Percentiles rank a stretch among this genome's conserved stretches.
These are phyloP conservation scores for Pinctada fucata DNA, from an alignment of 2,888 invertebrate genomes.

Conservation along the genomic window DNA sequence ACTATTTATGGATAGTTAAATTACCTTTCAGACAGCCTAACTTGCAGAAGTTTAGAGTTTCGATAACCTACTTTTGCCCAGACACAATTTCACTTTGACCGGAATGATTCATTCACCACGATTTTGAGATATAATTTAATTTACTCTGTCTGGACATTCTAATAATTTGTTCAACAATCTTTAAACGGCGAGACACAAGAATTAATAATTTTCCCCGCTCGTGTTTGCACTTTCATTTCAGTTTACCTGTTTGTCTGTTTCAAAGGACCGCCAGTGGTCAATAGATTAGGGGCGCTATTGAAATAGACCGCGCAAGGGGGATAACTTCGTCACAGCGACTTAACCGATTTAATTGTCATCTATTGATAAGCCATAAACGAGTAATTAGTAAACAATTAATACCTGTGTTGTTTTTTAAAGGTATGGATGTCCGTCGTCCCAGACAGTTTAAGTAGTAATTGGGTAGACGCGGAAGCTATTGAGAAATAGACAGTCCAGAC, in stretches of 20 bases:
- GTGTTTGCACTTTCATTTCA: conserved; percentile 1
- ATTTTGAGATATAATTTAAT: no score
- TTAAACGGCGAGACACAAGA: neutral
- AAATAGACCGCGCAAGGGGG: neutral
- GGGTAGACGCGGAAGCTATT: neutral
- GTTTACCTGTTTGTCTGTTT: neutral
- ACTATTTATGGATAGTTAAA: no score
- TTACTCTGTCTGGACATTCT: no score
- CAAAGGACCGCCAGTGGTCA: neutral
- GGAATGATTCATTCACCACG: no score
- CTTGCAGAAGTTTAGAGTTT: no score
- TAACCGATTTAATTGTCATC: neutral
- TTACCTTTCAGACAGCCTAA: no score
- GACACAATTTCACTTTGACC: no score
- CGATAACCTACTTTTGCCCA: no score
- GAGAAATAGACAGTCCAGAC: no score
- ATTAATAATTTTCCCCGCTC: neutral
- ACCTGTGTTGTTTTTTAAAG: neutral
- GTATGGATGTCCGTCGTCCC: neutral
- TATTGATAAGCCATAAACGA: neutral
- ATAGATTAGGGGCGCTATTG: neutral
- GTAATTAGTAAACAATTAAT: conserved; percentile 20
- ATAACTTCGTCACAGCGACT: neutral
- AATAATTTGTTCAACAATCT: no score
- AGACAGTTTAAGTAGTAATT: neutral